A percentile compares a stretch with the other conserved stretches of the same genome.
phyloP scores from a whole-genome alignment of 2,888 invertebrate species.

The Lycia hirtaria region DNA sequence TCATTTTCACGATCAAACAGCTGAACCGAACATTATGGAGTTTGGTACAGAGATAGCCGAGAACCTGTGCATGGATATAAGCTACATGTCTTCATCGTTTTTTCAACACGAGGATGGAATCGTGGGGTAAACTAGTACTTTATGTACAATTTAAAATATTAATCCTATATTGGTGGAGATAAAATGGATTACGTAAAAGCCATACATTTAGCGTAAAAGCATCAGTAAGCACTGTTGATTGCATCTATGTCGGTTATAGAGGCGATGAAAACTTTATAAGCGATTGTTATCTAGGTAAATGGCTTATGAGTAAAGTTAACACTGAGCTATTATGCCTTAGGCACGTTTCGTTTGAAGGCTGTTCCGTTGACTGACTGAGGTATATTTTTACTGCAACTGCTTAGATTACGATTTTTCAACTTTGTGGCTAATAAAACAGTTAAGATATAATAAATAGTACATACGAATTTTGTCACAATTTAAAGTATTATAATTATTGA shows the following conservation, averaged over 20 bases:
- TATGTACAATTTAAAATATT: too few species aligned
- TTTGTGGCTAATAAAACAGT: not conserved
- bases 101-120: too few species aligned
- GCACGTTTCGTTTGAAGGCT: constrained; percentile 22
- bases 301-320: not conserved
- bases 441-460: constrained; percentile 6
- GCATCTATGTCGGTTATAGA: not conserved
- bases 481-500: too few species aligned
- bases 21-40: too few species aligned
- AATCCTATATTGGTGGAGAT: too few species aligned
- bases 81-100: too few species aligned
- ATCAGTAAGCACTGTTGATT: not conserved
- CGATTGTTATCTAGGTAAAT: constrained; percentile 14
- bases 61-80: too few species aligned
- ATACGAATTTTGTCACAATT: too few species aligned
- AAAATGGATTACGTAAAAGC: not conserved
- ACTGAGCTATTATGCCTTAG: constrained; percentile 1
- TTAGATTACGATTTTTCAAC: not conserved
- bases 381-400: not conserved
- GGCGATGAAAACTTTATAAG: constrained; percentile 8
- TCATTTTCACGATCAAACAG: too few species aligned
- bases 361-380: constrained; percentile 14
- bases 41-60: too few species aligned
- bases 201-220: not conserved
- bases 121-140: too few species aligned